Evolutionary conservation across 2,888 invertebrate species (phyloP).

Genomic region (Lasioglossum calceatum): DNA sequence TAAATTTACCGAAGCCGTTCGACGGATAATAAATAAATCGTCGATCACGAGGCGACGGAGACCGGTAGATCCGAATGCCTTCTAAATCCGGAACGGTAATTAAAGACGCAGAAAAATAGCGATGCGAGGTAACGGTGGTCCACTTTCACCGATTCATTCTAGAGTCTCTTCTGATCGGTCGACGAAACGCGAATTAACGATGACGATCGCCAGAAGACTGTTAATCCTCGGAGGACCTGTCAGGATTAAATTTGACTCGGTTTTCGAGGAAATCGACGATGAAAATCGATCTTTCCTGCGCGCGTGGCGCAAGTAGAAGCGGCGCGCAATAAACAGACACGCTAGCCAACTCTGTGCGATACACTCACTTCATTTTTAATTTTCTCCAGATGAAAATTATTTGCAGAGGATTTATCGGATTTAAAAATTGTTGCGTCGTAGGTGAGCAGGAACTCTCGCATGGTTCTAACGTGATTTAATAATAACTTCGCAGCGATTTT

Average conservation of each 20-base stretch:
- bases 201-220: background rate
- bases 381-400: background rate
- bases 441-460: no score
- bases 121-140: slow-evolving; percentile 22
- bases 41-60: slow-evolving; percentile 37
- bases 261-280: background rate
- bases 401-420: background rate
- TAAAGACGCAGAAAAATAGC: slow-evolving; percentile 44
- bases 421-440: background rate
- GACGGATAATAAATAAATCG: slow-evolving; percentile 38
- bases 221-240: background rate
- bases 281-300: background rate
- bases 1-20: slow-evolving; percentile 37
- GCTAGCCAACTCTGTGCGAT: slow-evolving; percentile 35
- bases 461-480: background rate
- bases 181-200: background rate
- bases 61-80: slow-evolving; percentile 10
- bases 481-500: background rate
- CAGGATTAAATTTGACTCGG: background rate
- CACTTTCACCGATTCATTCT: slow-evolving; percentile 45
- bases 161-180: background rate
- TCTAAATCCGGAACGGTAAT: slow-evolving; percentile 46
- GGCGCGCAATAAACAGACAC: slow-evolving; percentile 27
- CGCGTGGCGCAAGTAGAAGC: background rate
- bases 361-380: background rate